Percentiles rank a stretch among this genome's conserved stretches.
These are phyloP conservation scores for Cheilosia variabilis DNA, from an alignment of 2,888 invertebrate species.

Conservation along the genomic window DNA sequence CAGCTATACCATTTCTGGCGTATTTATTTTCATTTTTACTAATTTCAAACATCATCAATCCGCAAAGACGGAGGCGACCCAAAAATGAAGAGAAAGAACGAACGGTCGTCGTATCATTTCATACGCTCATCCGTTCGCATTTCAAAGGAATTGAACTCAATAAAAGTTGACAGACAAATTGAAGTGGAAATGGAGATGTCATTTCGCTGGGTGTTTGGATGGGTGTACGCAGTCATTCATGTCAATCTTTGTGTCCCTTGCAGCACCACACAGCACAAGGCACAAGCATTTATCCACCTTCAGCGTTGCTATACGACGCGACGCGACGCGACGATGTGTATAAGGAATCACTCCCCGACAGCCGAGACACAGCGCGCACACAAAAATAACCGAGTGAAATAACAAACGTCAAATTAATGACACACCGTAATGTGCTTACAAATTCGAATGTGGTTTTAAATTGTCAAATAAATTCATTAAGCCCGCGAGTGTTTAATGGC, in stretches of 20 bases:
- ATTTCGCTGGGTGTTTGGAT: slow-evolving; percentile 63
- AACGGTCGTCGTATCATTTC: slow-evolving; percentile 24
- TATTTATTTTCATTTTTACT: slow-evolving; percentile 13
- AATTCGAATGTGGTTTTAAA: slow-evolving; percentile 75
- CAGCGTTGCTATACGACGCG: neutral
- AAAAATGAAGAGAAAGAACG: slow-evolving; percentile 23
- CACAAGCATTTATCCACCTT: slow-evolving; percentile 9
- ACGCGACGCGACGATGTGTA: slow-evolving; percentile 14
- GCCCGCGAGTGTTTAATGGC: slow-evolving; percentile 69
- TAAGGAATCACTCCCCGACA: slow-evolving; percentile 28
- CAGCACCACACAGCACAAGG: neutral
- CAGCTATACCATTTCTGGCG: neutral
- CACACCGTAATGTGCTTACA: slow-evolving; percentile 74
- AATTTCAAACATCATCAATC: slow-evolving; percentile 32
- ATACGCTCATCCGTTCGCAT: slow-evolving; percentile 52
- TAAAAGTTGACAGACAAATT: slow-evolving; percentile 83
- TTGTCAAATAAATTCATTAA: slow-evolving; percentile 76
- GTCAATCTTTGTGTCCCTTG: slow-evolving; percentile 56
- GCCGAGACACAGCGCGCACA: slow-evolving; percentile 26
- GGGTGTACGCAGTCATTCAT: slow-evolving; percentile 48
- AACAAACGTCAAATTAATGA: slow-evolving; percentile 74
- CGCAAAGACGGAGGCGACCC: neutral
- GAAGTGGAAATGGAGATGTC: slow-evolving; percentile 83
- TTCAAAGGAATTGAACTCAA: slow-evolving; percentile 81
- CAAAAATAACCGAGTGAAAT: slow-evolving; percentile 67